phyloP scores from a whole-genome alignment of 2,797 vertebrate species.

The Nasua narica region DNA sequence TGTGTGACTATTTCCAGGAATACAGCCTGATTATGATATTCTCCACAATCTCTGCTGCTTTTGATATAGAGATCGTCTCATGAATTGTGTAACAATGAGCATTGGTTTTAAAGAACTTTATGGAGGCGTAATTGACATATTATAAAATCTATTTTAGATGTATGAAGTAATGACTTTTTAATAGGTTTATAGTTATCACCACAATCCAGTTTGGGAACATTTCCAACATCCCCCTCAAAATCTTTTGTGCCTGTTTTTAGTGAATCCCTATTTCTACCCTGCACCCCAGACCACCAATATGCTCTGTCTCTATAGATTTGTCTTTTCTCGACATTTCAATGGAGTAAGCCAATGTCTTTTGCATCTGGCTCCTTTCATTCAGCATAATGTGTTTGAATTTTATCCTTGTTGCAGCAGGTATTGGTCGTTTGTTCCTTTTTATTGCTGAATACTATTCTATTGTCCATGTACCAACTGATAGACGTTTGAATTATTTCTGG shows the following conservation, averaged over 20 bases:
- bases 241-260: slow-evolving; percentile 2
- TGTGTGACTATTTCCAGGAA: background rate
- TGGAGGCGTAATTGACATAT: background rate
- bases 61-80: background rate
- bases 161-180: background rate
- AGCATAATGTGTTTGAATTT: background rate
- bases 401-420: background rate
- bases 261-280: background rate
- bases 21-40: background rate
- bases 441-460: background rate
- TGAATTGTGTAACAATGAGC: background rate
- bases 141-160: background rate
- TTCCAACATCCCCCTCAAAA: background rate
- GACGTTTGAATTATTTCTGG: background rate
- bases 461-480: background rate
- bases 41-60: background rate
- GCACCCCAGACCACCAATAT: background rate
- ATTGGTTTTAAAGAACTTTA: background rate
- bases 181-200: background rate
- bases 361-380: background rate
- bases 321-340: background rate
- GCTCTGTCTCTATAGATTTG: background rate
- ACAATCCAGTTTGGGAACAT: slow-evolving; percentile 3
- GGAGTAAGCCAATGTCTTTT: background rate
- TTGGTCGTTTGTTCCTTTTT: background rate